phyloP scores from a whole-genome alignment of 2,888 invertebrate species.

The Morpho helenor region DNA sequence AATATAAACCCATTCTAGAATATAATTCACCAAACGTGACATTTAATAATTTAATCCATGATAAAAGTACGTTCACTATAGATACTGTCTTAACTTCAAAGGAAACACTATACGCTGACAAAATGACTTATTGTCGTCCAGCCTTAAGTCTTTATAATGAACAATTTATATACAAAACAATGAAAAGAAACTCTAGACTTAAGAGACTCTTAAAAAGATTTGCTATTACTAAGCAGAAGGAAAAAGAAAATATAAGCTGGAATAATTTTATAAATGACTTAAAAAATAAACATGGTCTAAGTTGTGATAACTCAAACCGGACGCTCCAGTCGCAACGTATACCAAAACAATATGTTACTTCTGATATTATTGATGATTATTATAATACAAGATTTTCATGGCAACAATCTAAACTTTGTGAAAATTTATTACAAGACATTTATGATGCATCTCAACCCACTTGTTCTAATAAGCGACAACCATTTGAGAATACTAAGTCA shows the following conservation, averaged over 20 bases:
- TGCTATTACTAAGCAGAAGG: constrained; percentile 40
- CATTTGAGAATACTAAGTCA: not conserved
- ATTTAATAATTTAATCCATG: not conserved
- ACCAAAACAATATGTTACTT: constrained; percentile 8
- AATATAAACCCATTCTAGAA: not conserved
- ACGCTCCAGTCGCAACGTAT: not conserved
- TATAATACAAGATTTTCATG: constrained; percentile 31
- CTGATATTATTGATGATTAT: constrained; percentile 36
- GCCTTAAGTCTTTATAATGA: constrained; percentile 37
- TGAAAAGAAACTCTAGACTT: constrained; percentile 47
- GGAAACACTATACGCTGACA: constrained; percentile 36
- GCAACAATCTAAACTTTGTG: constrained; percentile 32
- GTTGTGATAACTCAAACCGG: constrained; percentile 12
- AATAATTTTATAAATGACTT: constrained; percentile 57
- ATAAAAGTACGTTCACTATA: not conserved
- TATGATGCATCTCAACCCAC: constrained; percentile 24
- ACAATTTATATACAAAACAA: constrained; percentile 42
- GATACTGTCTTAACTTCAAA: constrained; percentile 11
- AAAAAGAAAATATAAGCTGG: constrained; percentile 49
- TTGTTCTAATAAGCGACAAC: not conserved
- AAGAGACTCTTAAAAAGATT: constrained; percentile 44
- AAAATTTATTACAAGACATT: constrained; percentile 38
- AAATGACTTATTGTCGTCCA: constrained; percentile 49
- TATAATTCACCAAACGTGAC: not conserved
- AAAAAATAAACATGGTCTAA: constrained; percentile 42